Percentiles rank a stretch among this genome's conserved stretches.
phyloP scores from a whole-genome alignment of 2,888 invertebrate genomes.

The Pandemis corylana region DNA sequence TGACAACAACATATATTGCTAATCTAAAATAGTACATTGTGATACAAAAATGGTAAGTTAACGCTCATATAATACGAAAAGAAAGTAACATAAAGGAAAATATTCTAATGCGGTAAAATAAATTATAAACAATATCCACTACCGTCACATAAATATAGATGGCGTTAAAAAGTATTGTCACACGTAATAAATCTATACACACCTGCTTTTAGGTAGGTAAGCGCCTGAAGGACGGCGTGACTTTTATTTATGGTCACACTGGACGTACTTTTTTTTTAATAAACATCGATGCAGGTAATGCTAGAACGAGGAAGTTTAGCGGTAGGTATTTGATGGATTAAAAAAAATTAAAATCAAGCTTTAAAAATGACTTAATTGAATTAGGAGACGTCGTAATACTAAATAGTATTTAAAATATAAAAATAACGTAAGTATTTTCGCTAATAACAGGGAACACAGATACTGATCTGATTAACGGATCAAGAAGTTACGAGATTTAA shows the following conservation, averaged over 20 bases:
- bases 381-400: too few relatives aligned
- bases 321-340: neutral
- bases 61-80: too few relatives aligned
- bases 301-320: neutral
- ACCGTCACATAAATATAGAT: too few relatives aligned
- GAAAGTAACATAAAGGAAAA: too few relatives aligned
- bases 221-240: neutral
- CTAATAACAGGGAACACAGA: too few relatives aligned
- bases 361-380: neutral
- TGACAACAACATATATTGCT: neutral
- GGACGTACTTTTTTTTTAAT: neutral
- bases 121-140: too few relatives aligned
- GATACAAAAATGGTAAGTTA: neutral
- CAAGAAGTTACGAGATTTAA: too few relatives aligned
- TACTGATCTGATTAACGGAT: too few relatives aligned
- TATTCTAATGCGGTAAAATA: too few relatives aligned
- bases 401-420: too few relatives aligned
- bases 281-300: slow-evolving; percentile 8
- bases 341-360: neutral
- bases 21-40: neutral
- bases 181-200: neutral
- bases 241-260: neutral
- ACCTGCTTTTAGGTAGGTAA: neutral
- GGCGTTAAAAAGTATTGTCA: too few relatives aligned
- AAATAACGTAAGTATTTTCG: too few relatives aligned